A percentile compares a stretch with the other conserved stretches of the same genome.
These are phyloP conservation scores for Aeoliscus strigatus DNA, from an alignment of 2,797 vertebrate genomes.

Conservation along the genomic window DNA sequence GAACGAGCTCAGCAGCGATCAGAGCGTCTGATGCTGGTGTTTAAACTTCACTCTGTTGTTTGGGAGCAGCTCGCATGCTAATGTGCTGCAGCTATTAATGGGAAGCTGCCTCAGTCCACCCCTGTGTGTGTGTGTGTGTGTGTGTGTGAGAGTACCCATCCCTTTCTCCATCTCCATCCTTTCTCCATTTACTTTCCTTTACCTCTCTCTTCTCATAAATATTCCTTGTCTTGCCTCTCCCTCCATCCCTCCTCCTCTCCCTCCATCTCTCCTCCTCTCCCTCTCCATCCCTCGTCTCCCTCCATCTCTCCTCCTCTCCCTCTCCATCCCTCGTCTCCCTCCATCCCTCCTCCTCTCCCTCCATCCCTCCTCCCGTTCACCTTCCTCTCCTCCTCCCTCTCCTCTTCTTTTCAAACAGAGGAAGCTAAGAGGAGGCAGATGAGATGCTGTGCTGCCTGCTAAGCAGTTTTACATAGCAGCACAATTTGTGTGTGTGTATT, in stretches of 20 bases:
- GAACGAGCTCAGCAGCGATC: conserved; percentile 12
- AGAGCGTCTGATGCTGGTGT: no score
- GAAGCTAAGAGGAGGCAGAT: conserved; percentile 34
- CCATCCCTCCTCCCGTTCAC: no score
- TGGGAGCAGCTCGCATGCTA: no score
- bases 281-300: no score
- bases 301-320: not conserved
- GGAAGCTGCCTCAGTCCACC: conserved; percentile 24
- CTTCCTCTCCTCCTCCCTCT: not conserved
- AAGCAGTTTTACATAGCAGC: conserved; percentile 45
- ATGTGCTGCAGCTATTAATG: conserved; percentile 50
- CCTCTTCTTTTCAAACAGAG: conserved; percentile 26
- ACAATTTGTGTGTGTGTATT: conserved; percentile 15
- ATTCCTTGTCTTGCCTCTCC: not conserved
- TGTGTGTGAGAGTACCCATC: conserved; percentile 9
- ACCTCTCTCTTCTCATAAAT: no score
- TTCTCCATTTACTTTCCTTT: conserved; percentile 5
- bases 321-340: no score
- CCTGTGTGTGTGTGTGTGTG: conserved; percentile 21
- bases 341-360: no score
- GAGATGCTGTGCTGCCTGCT: conserved; percentile 52
- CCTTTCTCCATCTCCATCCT: conserved; percentile 9
- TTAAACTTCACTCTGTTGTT: no score
- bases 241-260: not conserved
- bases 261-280: no score